These are phyloP conservation scores for Ariolimax columbianus DNA, from an alignment of 2,888 invertebrate genomes.

Conservation along the genomic window DNA sequence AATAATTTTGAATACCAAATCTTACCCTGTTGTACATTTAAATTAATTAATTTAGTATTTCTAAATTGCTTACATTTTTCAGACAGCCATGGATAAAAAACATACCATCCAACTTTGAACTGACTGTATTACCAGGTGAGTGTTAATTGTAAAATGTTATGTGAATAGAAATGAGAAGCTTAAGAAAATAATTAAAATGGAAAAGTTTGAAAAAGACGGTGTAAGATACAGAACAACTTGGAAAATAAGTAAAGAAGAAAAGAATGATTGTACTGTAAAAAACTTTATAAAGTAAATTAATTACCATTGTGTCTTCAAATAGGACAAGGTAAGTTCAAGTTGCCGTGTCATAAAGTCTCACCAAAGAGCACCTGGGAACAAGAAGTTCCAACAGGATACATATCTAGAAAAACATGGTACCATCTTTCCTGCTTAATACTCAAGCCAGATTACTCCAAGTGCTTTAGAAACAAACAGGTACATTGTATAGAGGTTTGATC, in stretches of 20 bases:
- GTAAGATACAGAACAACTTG: neutral
- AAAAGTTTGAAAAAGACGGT: neutral
- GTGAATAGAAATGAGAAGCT: neutral
- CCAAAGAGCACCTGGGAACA: slow-evolving; percentile 9
- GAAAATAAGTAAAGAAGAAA: neutral
- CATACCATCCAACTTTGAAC: slow-evolving; percentile 2
- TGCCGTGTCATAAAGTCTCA: slow-evolving; percentile 3
- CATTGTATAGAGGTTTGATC: neutral
- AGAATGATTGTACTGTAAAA: neutral
- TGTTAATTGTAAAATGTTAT: neutral
- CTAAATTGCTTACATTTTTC: neutral
- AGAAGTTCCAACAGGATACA: slow-evolving; percentile 15
- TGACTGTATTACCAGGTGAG: slow-evolving; percentile 16
- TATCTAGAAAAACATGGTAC: neutral
- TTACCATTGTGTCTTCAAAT: neutral
- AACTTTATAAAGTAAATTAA: neutral
- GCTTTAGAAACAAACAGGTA: slow-evolving; percentile 14
- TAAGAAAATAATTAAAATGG: neutral
- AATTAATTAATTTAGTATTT: neutral
- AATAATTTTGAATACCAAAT: too few species aligned
- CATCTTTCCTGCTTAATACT: neutral
- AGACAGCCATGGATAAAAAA: slow-evolving; percentile 15
- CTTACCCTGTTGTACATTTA: too few species aligned
- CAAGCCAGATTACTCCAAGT: neutral
- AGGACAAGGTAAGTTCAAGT: neutral